Evolutionary conservation across 2,797 vertebrate species (phyloP), one percentile per base, ranked within the genome.

Genomic region (Ctenochaetus hawaiiensis): DNA sequence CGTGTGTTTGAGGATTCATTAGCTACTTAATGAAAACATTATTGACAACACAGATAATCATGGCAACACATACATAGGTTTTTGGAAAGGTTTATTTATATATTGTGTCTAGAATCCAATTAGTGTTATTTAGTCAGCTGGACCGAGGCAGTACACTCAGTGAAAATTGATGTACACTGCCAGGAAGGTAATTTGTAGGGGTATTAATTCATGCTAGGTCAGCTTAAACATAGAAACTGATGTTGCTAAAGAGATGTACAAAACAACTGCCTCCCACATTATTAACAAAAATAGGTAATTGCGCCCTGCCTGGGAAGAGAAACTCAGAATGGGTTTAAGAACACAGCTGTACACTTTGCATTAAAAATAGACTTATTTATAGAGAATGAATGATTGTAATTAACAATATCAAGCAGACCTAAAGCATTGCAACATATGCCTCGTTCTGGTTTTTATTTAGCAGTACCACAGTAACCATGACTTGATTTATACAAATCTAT

Each of bases 11-110:
- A 65, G 51, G 26, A 72, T 82, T 85, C 47, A 85, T 83, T 68
- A 67, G 48, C 62, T 72, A 59, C 57, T 41, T 81, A 17, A 78
- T 80, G 54, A 86, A 90, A 73, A 78, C 64, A 81, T 84, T 71
- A 83, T 64, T 77, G n/a, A 74, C 58, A 75, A 44, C 34, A 20
- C 39, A 16, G 48, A 71, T 78, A 70, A 84, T 66, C 45, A 66
- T 52, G 16, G 22, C 56, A 75, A 26, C 58, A 54, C 52, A 26
- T 52, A 14, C 63, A 54, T 34, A 77, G 72, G 34, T 59, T 77
- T 68, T 62, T 22, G 39, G 56, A 63, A 61, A 70, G 6, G 2
- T 34, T 23, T 54, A 65, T 69, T 72, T 30, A 45, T 45, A 71
- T 62, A 74, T 74, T 57, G 17, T 34, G 22, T 41, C 41, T 8